Conservation (phyloP, 2,797 vertebrate species). For the Chromobotia macracanthus region DNA sequence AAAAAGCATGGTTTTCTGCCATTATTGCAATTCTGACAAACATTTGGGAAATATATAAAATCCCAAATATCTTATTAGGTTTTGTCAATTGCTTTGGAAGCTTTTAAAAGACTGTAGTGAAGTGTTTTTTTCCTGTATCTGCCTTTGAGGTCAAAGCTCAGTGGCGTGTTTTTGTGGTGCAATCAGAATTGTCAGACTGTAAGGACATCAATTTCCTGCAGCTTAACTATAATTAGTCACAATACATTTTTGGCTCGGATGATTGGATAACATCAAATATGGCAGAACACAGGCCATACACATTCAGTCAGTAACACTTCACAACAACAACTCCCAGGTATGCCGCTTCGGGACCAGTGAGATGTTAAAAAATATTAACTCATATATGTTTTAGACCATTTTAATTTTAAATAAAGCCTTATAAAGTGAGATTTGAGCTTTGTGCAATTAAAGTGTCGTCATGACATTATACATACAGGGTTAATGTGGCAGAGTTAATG, state of each 20-base stretch:
- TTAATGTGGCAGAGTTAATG: constrained; percentile 2
- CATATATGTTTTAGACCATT: constrained; percentile 7
- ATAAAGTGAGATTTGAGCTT: constrained; percentile 6
- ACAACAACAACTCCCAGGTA: not conserved
- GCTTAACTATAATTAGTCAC: not conserved
- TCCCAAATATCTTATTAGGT: too few species aligned
- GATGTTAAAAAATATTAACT: not conserved
- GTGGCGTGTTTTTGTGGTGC: not conserved
- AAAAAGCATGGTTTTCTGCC: too few species aligned
- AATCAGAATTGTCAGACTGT: not conserved
- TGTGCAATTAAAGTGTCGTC: constrained; percentile 24
- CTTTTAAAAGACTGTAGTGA: too few species aligned
- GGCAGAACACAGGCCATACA: not conserved
- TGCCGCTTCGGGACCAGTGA: not conserved
- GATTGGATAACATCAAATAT: not conserved
- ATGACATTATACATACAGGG: not conserved
- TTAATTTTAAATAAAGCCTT: not conserved
- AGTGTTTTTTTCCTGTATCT: not conserved
- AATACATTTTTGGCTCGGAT: not conserved
- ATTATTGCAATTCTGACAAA: too few species aligned
- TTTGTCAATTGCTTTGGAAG: too few species aligned
- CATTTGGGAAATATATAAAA: too few species aligned
- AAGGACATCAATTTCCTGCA: not conserved
- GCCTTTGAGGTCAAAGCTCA: not conserved
- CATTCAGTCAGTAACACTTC: not conserved